Base-by-base conservation (phyloP, 2,113 vertebrate genomes). In the Seriola aureovittata region DNA sequence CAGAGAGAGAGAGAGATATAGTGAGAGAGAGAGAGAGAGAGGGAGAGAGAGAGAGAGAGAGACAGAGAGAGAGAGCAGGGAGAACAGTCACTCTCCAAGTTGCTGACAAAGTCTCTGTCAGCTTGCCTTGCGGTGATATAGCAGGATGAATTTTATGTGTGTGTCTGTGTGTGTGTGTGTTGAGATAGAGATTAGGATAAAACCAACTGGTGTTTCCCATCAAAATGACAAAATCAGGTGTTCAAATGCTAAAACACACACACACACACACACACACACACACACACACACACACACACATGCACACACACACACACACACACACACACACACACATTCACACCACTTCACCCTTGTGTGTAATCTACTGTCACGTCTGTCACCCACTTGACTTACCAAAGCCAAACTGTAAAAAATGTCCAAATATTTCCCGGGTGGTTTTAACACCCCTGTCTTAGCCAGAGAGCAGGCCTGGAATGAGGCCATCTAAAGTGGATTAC, bases 31-130 rank as follows among this genome's bases (percentile, higher is more conserved):
- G 38, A 29, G 29, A 29, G 29, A 29, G 25, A 25, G 25, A 25
- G 25, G 6, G 55, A 60, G 71, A 44, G 71, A 17, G 50, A 29
- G 29, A 50, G 55, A 5, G 38, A 19, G 34, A 3, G 29, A 36
- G 32, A 46, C 63, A 13, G 32, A 8, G 32, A 59, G 64, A 71
- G 70, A 29, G 29, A 57, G 55, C 67, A 23, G 52, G 17, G 57
- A 82, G 42, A 85, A 72, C 66, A 86, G 82, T 59, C 70, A 65
- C 69, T 67, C 65, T 71, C 19, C 71, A 65, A 85, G 74, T 65
- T 89, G 88, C 86, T 88, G 90, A 93, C 86, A 87, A 87, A 86
- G 90, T 85, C 86, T 78, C 79, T 81, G 86, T 86, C 78, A 87
- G 86, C 78, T 83, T 63, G 81, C 74, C 75, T 83, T 1, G 21